These are phyloP conservation scores for Anastrepha ludens DNA, from an alignment of 1,140 invertebrate species.

Conservation along the genomic window DNA sequence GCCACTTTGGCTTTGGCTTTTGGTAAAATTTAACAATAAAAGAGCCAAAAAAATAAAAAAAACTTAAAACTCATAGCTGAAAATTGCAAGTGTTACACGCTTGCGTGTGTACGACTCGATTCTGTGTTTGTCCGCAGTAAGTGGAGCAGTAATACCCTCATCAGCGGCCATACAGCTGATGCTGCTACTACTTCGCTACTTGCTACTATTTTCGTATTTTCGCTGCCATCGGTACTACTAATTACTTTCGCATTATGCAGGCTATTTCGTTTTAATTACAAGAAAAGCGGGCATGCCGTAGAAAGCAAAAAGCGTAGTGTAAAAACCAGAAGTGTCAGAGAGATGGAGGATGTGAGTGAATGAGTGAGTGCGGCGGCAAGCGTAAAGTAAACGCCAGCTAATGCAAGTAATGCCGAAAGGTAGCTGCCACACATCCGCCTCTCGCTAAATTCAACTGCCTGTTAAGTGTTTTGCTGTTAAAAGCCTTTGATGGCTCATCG, in stretches of 20 bases:
- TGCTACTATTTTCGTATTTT: not conserved
- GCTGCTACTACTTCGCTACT: not conserved
- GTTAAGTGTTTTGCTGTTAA: too few relatives aligned
- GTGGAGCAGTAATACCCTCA: not conserved
- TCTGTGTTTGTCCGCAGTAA: not conserved
- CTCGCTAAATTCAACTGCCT: too few relatives aligned
- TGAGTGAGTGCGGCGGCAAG: too few relatives aligned
- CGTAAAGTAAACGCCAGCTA: not conserved
- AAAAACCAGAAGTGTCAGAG: not conserved
- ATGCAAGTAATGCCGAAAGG: not conserved
- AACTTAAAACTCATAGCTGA: not conserved
- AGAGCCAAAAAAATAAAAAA: not conserved
- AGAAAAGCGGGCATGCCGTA: not conserved
- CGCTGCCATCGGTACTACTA: conserved; percentile 26
- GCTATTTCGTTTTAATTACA: conserved; percentile 56
- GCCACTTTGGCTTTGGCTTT: conserved; percentile 13
- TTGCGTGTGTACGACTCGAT: not conserved
- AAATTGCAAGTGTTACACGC: not conserved
- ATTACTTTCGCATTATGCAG: conserved; percentile 57
- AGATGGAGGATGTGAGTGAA: not conserved
- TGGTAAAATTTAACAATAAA: not conserved
- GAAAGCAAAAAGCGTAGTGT: not conserved
- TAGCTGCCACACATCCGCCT: not conserved
- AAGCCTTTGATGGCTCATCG: too few relatives aligned
- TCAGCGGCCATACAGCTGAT: not conserved